These are phyloP conservation scores for Orthosia cruda DNA, from an alignment of 2,888 invertebrate species.

Conservation along the genomic window DNA sequence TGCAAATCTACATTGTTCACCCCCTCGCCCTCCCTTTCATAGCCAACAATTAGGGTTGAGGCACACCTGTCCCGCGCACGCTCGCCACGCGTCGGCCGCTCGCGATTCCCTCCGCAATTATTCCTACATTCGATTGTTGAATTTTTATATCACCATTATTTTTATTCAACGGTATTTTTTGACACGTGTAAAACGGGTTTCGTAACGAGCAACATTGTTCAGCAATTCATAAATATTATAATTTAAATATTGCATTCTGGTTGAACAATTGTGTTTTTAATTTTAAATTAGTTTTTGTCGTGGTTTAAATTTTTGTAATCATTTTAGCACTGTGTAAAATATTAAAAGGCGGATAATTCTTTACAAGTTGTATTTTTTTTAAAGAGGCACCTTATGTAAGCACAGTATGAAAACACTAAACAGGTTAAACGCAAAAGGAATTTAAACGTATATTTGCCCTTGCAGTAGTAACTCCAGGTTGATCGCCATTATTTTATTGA, in stretches of 20 bases:
- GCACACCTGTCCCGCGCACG: slow-evolving; percentile 77
- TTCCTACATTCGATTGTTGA: slow-evolving; percentile 65
- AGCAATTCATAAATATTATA: slow-evolving; percentile 40
- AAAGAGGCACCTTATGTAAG: not conserved
- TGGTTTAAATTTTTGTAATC: not conserved
- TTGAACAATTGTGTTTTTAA: slow-evolving; percentile 28
- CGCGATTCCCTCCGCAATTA: slow-evolving; percentile 72
- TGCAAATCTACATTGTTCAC: slow-evolving; percentile 63
- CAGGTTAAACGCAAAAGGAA: slow-evolving; percentile 44
- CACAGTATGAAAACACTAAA: slow-evolving; percentile 26
- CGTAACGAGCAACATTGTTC: slow-evolving; percentile 59
- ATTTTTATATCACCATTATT: slow-evolving; percentile 68
- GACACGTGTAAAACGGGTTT: slow-evolving; percentile 58
- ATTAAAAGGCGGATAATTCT: not conserved
- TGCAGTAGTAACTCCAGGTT: slow-evolving; percentile 59
- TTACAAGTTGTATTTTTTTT: not conserved
- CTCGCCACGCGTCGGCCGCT: slow-evolving; percentile 74
- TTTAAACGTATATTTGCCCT: slow-evolving; percentile 47
- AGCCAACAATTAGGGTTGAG: slow-evolving; percentile 66
- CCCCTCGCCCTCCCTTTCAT: slow-evolving; percentile 71
- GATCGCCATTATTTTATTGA: slow-evolving; percentile 67
- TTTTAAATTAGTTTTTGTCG: slow-evolving; percentile 20
- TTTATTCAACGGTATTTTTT: slow-evolving; percentile 67
- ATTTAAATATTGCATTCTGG: slow-evolving; percentile 29
- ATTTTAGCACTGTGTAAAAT: slow-evolving; percentile 5